Evolutionary conservation across 2,113 vertebrate species (phyloP).

Genomic region (Ochotona curzoniae): DNA sequence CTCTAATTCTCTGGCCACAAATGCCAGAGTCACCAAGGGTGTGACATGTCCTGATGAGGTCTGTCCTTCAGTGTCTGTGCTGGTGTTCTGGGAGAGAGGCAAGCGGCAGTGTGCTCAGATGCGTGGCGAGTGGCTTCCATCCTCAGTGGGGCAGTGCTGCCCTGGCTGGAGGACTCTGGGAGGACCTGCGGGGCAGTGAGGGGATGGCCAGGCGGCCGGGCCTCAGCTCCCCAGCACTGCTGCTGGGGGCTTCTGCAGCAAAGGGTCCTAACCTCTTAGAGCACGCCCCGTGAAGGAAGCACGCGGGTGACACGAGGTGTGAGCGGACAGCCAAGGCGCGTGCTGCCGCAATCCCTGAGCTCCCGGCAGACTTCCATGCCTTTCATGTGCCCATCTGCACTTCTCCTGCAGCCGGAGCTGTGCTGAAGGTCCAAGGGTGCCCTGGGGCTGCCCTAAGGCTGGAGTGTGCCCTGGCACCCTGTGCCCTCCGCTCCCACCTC

Average conservation of each 20-base stretch:
- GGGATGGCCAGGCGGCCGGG: neutral
- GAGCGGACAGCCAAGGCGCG: neutral
- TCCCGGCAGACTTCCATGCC: neutral
- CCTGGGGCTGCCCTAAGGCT: neutral
- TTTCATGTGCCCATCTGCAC: neutral
- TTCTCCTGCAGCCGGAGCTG: neutral
- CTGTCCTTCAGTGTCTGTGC: constrained; percentile 1
- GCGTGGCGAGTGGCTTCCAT: neutral
- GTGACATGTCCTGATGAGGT: neutral
- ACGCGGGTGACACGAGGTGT: neutral
- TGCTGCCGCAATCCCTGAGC: constrained; percentile 8
- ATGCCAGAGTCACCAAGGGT: neutral
- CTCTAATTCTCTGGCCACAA: neutral
- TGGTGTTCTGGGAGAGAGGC: neutral
- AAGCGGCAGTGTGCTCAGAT: no score
- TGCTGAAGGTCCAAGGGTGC: neutral
- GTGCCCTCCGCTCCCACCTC: neutral
- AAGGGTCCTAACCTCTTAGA: no score
- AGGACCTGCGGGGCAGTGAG: neutral
- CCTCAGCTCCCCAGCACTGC: neutral
- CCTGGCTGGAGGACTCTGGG: neutral
- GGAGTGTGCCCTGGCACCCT: no score
- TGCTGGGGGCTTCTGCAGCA: no score
- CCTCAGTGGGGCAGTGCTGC: neutral
- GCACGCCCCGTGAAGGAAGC: no score